phyloP scores from a whole-genome alignment of 2,113 vertebrate genomes.

The Erythrolamprus reginae region DNA sequence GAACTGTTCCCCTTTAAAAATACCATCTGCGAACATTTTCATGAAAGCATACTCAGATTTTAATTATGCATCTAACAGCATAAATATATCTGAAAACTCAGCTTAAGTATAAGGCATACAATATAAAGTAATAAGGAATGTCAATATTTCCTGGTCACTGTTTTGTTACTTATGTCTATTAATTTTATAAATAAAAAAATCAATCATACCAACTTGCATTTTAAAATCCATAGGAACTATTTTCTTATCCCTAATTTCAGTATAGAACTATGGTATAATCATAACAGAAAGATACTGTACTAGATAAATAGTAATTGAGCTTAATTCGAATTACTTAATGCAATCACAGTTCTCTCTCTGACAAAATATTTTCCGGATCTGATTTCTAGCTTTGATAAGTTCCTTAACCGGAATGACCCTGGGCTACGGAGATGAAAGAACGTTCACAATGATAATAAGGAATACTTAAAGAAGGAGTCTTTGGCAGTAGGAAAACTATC shows the following conservation, averaged over 20 bases:
- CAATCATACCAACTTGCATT: conserved; percentile 1
- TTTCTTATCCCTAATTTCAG: conserved; percentile 38
- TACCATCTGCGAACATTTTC: conserved; percentile 62
- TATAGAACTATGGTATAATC: conserved; percentile 36
- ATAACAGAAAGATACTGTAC: conserved; percentile 34
- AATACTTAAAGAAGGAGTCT: conserved; percentile 31
- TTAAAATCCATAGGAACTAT: conserved; percentile 31
- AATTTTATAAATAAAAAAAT: conserved; percentile 16
- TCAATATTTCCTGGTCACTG: conserved; percentile 44
- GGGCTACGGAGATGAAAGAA: conserved; percentile 32
- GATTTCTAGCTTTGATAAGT: conserved; percentile 37
- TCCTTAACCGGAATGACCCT: conserved; percentile 40
- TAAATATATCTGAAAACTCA: conserved; percentile 48
- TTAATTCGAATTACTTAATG: conserved; percentile 48
- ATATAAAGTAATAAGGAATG: conserved; percentile 44
- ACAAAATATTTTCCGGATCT: conserved; percentile 47
- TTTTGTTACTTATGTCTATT: conserved; percentile 30
- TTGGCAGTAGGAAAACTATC: conserved; percentile 30
- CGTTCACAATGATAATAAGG: conserved; percentile 36
- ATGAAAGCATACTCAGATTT: conserved; percentile 58
- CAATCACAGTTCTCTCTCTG: conserved; percentile 36
- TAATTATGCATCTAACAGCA: conserved; percentile 59
- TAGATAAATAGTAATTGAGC: conserved; percentile 39
- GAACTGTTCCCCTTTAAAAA: conserved; percentile 58
- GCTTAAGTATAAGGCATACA: conserved; percentile 37